Conservation (phyloP, 1,140 invertebrate species). For the Panonychus citri region DNA sequence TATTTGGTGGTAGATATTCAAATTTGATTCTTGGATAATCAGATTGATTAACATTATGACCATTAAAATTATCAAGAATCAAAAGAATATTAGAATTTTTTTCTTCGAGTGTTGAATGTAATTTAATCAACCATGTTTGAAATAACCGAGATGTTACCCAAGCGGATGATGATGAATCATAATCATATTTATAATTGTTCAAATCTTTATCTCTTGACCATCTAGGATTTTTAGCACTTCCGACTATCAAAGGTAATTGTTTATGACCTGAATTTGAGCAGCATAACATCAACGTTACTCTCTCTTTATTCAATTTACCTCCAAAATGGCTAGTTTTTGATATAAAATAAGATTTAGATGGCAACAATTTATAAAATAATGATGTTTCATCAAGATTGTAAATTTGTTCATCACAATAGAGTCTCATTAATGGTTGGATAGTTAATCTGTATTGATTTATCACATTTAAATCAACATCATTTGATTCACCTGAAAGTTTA, state of each 20-base stretch:
- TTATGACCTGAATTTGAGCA: neutral
- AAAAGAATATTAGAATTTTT: neutral
- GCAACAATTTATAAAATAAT: slow-evolving; percentile 25
- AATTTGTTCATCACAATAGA: slow-evolving; percentile 12
- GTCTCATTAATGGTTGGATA: neutral
- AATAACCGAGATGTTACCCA: neutral
- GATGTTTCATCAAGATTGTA: slow-evolving; percentile 28
- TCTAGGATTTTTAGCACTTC: neutral
- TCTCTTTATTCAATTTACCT: neutral
- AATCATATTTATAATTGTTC: neutral
- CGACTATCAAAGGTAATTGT: neutral
- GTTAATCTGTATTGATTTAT: neutral
- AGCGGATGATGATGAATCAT: neutral
- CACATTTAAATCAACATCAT: neutral
- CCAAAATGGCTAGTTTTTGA: neutral
- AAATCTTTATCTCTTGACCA: neutral
- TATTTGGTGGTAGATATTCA: neutral
- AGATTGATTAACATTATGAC: neutral
- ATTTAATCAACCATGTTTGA: neutral
- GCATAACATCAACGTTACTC: neutral
- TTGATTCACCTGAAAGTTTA: neutral
- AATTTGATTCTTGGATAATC: neutral
- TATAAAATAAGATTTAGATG: slow-evolving; percentile 22
- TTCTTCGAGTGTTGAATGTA: neutral
- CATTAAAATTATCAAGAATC: neutral